Conservation (phyloP, 1,140 invertebrate genomes). For the Cydia fagiglandana region DNA sequence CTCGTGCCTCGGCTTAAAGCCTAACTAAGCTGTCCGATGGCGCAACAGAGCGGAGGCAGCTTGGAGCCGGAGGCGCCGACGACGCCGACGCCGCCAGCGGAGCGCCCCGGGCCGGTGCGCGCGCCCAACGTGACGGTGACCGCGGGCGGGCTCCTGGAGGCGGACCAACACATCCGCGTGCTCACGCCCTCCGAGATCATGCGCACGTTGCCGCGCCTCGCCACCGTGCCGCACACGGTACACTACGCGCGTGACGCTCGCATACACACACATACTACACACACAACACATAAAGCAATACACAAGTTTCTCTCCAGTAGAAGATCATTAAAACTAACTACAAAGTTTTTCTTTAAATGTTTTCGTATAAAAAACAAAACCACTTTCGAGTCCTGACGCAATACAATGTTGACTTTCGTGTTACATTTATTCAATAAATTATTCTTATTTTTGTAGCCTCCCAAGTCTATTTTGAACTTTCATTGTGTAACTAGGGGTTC, state of each 20-base stretch:
- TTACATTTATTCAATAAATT: no score
- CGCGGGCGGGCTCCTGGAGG: slow-evolving; percentile 77
- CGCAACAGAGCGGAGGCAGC: slow-evolving; percentile 65
- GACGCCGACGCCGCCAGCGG: slow-evolving; percentile 64
- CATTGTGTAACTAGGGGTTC: no score
- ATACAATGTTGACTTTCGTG: no score
- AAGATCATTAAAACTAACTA: not conserved
- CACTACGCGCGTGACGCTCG: slow-evolving; percentile 53
- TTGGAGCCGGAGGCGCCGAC: slow-evolving; percentile 37
- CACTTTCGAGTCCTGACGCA: no score
- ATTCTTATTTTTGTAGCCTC: no score
- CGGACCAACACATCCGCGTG: slow-evolving; percentile 90
- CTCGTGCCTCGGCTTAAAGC: not conserved
- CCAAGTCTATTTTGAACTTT: no score
- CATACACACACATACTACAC: slow-evolving; percentile 39
- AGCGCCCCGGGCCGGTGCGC: slow-evolving; percentile 53
- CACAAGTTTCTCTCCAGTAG: not conserved
- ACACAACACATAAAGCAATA: slow-evolving; percentile 17
- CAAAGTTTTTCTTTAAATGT: no score
- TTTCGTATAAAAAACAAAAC: no score
- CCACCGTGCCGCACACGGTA: slow-evolving; percentile 66
- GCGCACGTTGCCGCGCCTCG: slow-evolving; percentile 89
- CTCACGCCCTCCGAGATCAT: slow-evolving; percentile 92
- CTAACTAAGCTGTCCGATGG: slow-evolving; percentile 51
- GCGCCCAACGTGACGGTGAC: slow-evolving; percentile 82